Evolutionary conservation across 1,140 invertebrate species (phyloP).

Genomic region (Ceratina australensis): DNA sequence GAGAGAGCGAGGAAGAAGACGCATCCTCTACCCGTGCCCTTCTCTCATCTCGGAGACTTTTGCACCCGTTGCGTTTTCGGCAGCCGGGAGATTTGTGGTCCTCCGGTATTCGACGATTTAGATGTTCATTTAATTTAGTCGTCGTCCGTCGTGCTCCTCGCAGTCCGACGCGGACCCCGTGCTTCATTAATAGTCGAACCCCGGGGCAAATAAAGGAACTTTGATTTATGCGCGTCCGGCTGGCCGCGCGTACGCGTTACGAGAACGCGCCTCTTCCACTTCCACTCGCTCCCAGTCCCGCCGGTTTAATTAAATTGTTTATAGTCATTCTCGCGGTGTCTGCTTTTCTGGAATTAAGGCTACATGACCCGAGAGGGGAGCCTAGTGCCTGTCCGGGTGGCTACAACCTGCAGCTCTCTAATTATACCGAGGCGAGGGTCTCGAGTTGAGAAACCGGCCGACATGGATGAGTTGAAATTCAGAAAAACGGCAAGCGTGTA

Average conservation of each 20-base stretch:
- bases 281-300: not conserved
- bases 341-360: conserved; percentile 43
- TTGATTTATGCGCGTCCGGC: conserved; percentile 57
- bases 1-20: not conserved
- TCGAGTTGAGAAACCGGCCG: too few species aligned
- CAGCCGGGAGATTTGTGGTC: conserved; percentile 61
- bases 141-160: conserved; percentile 46
- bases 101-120: conserved; percentile 59
- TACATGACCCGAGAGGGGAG: not conserved
- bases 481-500: not conserved
- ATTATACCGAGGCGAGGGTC: not conserved
- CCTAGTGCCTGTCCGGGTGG: not conserved
- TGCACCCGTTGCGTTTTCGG: conserved; percentile 62
- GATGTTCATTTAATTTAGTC: conserved; percentile 66
- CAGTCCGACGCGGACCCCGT: conserved; percentile 34
- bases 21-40: not conserved
- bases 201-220: conserved; percentile 45
- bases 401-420: not conserved
- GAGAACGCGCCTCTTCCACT: conserved; percentile 20
- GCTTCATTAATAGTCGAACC: conserved; percentile 57
- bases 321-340: conserved; percentile 20
- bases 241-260: conserved; percentile 27
- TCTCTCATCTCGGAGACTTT: conserved; percentile 23
- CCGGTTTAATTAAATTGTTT: conserved; percentile 48
- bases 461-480: not conserved